Base-by-base conservation (phyloP, 2,888 invertebrate genomes). In the Invenusta paracnida region DNA sequence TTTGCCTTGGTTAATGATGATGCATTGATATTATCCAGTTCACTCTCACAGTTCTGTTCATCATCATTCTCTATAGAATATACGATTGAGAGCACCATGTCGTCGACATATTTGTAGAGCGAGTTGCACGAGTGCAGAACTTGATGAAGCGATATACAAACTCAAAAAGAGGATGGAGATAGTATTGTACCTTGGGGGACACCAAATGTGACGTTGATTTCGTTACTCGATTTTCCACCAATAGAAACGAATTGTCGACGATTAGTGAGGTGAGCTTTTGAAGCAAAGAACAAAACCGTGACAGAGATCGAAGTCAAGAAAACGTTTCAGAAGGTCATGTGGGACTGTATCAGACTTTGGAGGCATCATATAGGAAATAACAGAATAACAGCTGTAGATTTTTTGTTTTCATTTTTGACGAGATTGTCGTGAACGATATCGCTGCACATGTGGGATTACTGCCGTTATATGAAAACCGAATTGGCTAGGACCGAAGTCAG, bases 91-190 rank as follows among this genome's bases (percentile, higher is more conserved):
- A 48, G 48, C 48, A 73, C 73, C 73, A 73, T 73, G 73, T 73
- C 73, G 73, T 73, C 73, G 73, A 23, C 73, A 73, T 73, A 73
- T 73, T 73, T 73, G 73, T n/a, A 73, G 23, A 73, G 73, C 73
- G 27, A 73, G 25, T 48, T 73, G 73, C 73, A 73, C 17, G 73
- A 73, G 73, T 73, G 25, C 2, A 73, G 23, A 5, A 73, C 27
- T 23, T 73, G 73, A 73, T 13, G 73, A 73, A 23, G 23, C 73
- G 17, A 23, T 23, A 25, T 73, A 73, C 2, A 23, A 73, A 73
- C 17, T 5, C 23, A 73, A 73, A 73, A 73, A 73, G 73, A 13
- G 73, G 73, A 73, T 73, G 73, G 73, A 23, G 73, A 73, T 13
- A 73, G 73, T 23, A 73, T 5, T 23, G 11, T 13, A 2, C 11